Percentiles rank a stretch among this genome's conserved stretches.
These are phyloP conservation scores for Exocentrus adspersus DNA, from an alignment of 2,888 invertebrate genomes.

Conservation along the genomic window DNA sequence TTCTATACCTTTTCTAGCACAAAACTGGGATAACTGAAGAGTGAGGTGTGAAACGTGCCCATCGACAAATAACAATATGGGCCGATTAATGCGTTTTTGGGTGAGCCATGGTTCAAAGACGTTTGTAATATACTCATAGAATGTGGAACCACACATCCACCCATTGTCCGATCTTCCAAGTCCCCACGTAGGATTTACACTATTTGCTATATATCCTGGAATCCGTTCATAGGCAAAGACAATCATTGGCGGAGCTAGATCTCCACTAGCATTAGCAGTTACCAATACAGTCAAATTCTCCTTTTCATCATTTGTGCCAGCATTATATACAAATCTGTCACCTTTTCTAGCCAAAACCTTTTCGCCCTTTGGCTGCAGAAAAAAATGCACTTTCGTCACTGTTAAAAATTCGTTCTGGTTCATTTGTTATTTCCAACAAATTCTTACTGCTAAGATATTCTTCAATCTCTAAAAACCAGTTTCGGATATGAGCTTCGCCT, in stretches of 20 bases:
- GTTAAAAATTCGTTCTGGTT: constrained; percentile 12
- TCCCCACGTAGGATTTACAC: no score
- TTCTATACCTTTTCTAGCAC: no score
- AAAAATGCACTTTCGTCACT: constrained; percentile 11
- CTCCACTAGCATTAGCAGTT: constrained; percentile 14
- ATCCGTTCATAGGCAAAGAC: neutral
- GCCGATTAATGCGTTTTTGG: no score
- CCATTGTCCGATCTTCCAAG: no score
- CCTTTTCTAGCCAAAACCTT: no score
- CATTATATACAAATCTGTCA: neutral
- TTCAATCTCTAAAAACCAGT: neutral
- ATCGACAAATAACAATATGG: no score
- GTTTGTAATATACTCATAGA: no score
- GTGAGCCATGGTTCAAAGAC: no score
- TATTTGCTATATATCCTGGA: no score
- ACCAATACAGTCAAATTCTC: constrained; percentile 6
- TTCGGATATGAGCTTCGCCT: neutral
- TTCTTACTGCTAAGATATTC: neutral
- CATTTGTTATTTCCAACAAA: neutral
- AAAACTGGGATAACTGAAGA: no score
- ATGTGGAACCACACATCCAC: no score
- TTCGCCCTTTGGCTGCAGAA: constrained; percentile 4
- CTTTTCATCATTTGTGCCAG: constrained; percentile 5
- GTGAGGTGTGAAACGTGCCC: no score
- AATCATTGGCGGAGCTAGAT: neutral